These are phyloP conservation scores for Lagopus leucura DNA, from an alignment of 2,113 vertebrate species.

Conservation along the genomic window DNA sequence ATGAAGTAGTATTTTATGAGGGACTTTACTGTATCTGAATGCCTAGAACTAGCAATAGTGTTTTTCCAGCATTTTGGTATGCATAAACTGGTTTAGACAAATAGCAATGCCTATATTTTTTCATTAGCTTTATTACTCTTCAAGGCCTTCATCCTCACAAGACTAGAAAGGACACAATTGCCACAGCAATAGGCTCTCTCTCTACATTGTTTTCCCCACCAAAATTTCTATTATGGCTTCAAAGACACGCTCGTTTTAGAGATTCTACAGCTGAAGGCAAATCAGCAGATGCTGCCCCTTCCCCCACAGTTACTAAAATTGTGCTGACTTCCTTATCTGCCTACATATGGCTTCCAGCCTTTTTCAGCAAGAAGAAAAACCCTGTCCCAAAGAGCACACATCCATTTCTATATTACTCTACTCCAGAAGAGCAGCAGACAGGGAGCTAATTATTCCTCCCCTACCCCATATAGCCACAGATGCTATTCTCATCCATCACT, in stretches of 20 bases:
- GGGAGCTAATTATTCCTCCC: slow-evolving; percentile 4
- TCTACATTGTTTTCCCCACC: fast-evolving
- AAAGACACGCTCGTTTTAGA: fast-evolving
- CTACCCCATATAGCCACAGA: background rate
- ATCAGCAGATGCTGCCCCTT: background rate
- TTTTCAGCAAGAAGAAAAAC: background rate
- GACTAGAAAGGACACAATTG: background rate
- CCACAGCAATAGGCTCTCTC: background rate
- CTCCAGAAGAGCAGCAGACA: background rate
- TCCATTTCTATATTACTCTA: background rate
- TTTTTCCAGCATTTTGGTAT: fast-evolving
- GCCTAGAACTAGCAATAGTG: background rate
- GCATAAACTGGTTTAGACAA: background rate
- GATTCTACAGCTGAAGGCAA: background rate
- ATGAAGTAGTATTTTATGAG: background rate
- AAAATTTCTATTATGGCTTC: background rate
- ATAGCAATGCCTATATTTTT: background rate
- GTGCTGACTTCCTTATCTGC: background rate
- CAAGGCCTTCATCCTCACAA: background rate
- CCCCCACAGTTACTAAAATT: background rate
- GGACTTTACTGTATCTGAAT: background rate
- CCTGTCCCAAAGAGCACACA: background rate
- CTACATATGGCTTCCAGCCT: background rate
- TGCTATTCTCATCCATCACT: background rate
- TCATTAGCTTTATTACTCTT: background rate